phyloP scores from a whole-genome alignment of 92 coral and sea anemone genomes.

The Porites rus region DNA sequence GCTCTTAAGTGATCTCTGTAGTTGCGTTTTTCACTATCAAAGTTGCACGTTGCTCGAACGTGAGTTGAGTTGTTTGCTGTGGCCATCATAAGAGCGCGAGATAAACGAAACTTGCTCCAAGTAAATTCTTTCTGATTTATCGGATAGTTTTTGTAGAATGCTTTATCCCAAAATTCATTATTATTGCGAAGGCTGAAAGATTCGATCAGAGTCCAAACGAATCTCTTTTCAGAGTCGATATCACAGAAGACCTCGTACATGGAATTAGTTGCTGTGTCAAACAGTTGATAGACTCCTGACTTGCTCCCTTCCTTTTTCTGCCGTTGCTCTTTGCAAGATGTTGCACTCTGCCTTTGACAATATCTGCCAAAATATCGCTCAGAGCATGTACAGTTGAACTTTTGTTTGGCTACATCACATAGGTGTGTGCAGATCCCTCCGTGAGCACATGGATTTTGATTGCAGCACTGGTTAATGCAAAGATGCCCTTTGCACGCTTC shows the following conservation, averaged over 20 bases:
- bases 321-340: conserved; percentile 1
- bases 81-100: conserved; percentile 24
- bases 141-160: conserved; percentile 26
- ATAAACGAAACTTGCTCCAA: conserved; percentile 57
- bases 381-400: conserved; percentile 56
- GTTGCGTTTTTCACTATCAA: conserved; percentile 32
- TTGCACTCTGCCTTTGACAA: conserved; percentile 12
- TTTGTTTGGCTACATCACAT: conserved; percentile 53
- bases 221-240: conserved; percentile 40
- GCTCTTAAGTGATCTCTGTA: conserved; percentile 58
- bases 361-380: conserved; percentile 33
- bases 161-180: neutral
- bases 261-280: neutral
- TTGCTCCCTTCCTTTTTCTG: neutral
- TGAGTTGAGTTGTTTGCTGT: conserved; percentile 37
- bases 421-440: conserved; percentile 63
- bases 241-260: conserved; percentile 38
- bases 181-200: conserved; percentile 48
- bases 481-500: neutral
- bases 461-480: conserved; percentile 60
- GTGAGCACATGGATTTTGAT: conserved; percentile 30
- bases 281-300: conserved; percentile 5
- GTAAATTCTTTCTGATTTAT: conserved; percentile 22
- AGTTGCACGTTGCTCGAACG: conserved; percentile 61
- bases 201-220: conserved; percentile 69